Base-by-base conservation (phyloP, 1,140 invertebrate genomes). In the Helicoverpa armigera region DNA sequence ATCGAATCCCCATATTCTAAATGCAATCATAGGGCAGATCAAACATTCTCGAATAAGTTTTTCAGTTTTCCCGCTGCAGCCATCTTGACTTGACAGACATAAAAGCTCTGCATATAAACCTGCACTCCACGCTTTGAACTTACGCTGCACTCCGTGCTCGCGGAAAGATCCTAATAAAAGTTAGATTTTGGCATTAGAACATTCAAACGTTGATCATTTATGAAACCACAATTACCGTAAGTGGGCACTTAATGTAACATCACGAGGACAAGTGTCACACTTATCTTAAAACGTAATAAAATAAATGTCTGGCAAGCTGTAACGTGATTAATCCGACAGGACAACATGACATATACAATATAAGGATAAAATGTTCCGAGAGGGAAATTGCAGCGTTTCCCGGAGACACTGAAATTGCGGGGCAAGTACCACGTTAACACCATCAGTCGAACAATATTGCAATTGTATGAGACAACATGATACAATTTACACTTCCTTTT, bases 361-460 rank as follows among this genome's bases (percentile, higher is more conserved):
- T 31, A 51, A 82, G 77, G 80, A 80, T 83, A 83, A 85, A 88
- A 87, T 86, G 76, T 88, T 88, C 83, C 77, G 87, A 87, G 78
- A 81, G 77, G 84, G 85, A 88, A 88, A 88, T 86, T 87, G 85
- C 75, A 82, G 79, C 61, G 85, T 83, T 82, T 82, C 70, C 51
- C 51, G 58, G 74, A 83, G 82, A 84, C 58, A 76, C 50, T 83
- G 82, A 86, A 86, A 87, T 87, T 84, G 73, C 72, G 18, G 76
- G 54, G 65, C 65, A 35, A 81, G 84, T 35, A 65, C 56, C 77
- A 74, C 76, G 75, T 82, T 81, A 83, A 85, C 79, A 79, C 48
- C 80, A 83, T 81, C 65, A 82, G 53, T 18, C 82, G 72, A 88
- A 85, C 82, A 83, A 88, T 84, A 87, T 86, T 86, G 81, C 82